Percentiles rank a stretch among this genome's conserved stretches.
Conservation (phyloP, 2,888 invertebrate species). For the Aromia moschata region DNA sequence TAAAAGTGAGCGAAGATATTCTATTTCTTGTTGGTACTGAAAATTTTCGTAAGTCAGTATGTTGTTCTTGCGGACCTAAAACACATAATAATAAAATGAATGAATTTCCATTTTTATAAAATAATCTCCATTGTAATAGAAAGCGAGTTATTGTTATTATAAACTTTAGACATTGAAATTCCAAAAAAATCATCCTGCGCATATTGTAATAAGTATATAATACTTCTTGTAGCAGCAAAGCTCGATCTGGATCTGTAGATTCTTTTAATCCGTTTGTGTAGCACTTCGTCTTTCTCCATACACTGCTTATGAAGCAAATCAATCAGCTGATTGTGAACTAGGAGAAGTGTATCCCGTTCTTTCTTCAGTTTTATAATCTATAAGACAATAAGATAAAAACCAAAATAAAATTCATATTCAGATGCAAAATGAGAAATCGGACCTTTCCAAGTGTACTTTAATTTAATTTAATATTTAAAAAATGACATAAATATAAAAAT, state of each 20-base stretch:
- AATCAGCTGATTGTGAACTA: conserved; percentile 56
- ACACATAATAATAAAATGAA: no score
- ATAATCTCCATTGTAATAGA: no score
- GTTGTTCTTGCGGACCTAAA: conserved; percentile 52
- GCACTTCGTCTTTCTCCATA: conserved; percentile 52
- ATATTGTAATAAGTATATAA: background rate
- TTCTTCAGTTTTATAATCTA: conserved; percentile 51
- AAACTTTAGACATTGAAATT: no score
- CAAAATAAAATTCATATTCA: no score
- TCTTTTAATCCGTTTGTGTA: conserved; percentile 46
- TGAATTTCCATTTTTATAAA: no score
- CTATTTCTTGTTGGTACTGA: conserved; percentile 47
- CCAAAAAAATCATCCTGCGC: conserved; percentile 6
- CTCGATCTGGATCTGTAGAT: conserved; percentile 47
- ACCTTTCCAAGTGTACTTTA: no score
- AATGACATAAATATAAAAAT: no score
- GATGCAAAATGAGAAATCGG: no score
- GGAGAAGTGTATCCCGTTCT: conserved; percentile 53
- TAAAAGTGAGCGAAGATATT: conserved; percentile 42
- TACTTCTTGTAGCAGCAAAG: conserved; percentile 51
- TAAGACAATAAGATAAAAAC: no score
- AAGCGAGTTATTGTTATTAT: no score
- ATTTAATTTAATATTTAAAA: no score
- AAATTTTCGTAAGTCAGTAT: conserved; percentile 48
- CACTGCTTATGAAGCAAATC: conserved; percentile 53